phyloP scores from a whole-genome alignment of 2,888 invertebrate genomes.

The Noctua janthe region DNA sequence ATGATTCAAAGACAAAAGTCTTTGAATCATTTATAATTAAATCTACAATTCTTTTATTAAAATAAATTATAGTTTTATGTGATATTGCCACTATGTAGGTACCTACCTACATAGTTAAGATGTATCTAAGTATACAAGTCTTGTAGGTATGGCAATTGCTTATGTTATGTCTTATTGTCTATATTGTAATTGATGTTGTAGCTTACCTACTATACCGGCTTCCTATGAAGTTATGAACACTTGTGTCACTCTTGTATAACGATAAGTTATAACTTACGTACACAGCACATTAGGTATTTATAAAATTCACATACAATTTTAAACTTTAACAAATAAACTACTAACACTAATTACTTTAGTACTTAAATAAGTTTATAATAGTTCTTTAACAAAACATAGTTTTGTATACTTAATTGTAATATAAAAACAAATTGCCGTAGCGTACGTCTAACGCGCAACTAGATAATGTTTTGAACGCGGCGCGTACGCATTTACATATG shows the following conservation, averaged over 20 bases:
- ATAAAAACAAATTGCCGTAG: slow-evolving; percentile 38
- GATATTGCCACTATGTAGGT: not conserved
- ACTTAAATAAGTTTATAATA: not conserved
- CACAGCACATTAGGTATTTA: slow-evolving; percentile 16
- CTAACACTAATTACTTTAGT: too few relatives aligned
- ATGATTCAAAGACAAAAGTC: not conserved
- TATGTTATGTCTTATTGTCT: slow-evolving; percentile 30
- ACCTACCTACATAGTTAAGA: not conserved
- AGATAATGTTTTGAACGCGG: slow-evolving; percentile 68
- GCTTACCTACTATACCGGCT: slow-evolving; percentile 27
- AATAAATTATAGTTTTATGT: not conserved
- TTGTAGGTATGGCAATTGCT: not conserved
- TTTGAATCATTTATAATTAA: too few relatives aligned
- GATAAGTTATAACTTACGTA: slow-evolving; percentile 3
- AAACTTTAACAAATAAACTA: not conserved
- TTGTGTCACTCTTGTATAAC: slow-evolving; percentile 1
- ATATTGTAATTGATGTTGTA: slow-evolving; percentile 26
- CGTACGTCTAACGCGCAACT: slow-evolving; percentile 52
- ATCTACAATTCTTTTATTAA: not conserved
- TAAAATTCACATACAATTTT: not conserved
- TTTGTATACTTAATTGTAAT: slow-evolving; percentile 5
- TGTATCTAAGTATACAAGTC: not conserved
- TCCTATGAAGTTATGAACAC: not conserved
- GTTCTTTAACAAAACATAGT: not conserved
- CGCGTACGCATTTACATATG: slow-evolving; percentile 76